Evolutionary conservation across 1,140 invertebrate species (phyloP).

Genomic region (Drosophila lacertosa): DNA sequence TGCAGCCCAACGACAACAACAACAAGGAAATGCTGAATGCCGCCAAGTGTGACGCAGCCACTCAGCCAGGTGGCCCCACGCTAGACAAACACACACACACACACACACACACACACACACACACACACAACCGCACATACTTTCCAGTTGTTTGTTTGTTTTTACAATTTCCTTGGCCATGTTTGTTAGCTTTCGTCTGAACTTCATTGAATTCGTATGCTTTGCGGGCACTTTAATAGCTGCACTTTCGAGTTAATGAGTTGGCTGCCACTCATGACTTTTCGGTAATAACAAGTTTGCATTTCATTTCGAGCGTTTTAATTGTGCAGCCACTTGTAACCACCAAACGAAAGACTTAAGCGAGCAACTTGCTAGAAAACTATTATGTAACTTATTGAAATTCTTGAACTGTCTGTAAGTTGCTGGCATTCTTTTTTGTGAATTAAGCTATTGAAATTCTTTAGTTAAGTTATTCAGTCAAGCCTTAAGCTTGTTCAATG

Average conservation of each 20-base stretch:
- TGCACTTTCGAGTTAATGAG: slow-evolving; percentile 51
- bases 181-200: slow-evolving; percentile 28
- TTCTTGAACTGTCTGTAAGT: slow-evolving; percentile 25
- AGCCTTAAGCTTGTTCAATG: slow-evolving; percentile 21
- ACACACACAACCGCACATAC: slow-evolving; percentile 27
- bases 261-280: slow-evolving; percentile 41
- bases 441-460: slow-evolving; percentile 43
- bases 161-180: slow-evolving; percentile 15
- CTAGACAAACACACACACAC: slow-evolving; percentile 7
- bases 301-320: slow-evolving; percentile 65
- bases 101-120: slow-evolving; percentile 6
- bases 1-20: slow-evolving; percentile 28
- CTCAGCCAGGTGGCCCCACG: slow-evolving; percentile 23
- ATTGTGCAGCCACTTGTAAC: slow-evolving; percentile 62
- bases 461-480: slow-evolving; percentile 10
- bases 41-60: slow-evolving; percentile 71
- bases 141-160: slow-evolving; percentile 37
- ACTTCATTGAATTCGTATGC: slow-evolving; percentile 59
- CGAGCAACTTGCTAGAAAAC: slow-evolving; percentile 57
- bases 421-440: too few species aligned
- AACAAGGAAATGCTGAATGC: slow-evolving; percentile 79
- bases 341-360: slow-evolving; percentile 42
- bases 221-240: slow-evolving; percentile 49
- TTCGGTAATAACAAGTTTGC: slow-evolving; percentile 72
- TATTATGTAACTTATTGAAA: slow-evolving; percentile 44